Conservation (phyloP, 2,797 vertebrate genomes). For the Tapirus indicus region DNA sequence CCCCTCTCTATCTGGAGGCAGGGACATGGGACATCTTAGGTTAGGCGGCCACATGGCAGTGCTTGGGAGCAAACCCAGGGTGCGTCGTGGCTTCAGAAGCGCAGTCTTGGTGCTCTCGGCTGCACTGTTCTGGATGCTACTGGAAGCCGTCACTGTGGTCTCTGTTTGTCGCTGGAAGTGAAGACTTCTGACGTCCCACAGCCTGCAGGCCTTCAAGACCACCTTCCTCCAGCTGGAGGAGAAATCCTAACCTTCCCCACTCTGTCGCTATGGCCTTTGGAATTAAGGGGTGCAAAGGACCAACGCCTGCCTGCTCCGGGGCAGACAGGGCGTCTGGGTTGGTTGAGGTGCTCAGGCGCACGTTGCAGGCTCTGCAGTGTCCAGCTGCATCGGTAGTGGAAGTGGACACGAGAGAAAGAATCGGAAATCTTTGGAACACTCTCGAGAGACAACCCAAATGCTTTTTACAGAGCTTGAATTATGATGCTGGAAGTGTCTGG, state of each 20-base stretch:
- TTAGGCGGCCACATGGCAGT: rapidly evolving
- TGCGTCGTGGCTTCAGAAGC: background rate
- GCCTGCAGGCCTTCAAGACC: background rate
- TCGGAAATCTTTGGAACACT: background rate
- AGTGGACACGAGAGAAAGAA: background rate
- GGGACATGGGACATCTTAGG: background rate
- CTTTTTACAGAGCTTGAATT: background rate
- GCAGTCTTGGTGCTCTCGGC: background rate
- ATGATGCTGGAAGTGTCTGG: conserved; percentile 34
- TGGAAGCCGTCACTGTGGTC: background rate
- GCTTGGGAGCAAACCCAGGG: background rate
- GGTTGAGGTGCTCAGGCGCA: background rate
- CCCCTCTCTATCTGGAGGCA: background rate
- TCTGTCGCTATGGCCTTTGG: background rate
- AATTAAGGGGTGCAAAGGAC: background rate
- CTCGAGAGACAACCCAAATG: background rate
- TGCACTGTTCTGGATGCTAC: background rate
- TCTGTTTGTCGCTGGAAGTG: background rate
- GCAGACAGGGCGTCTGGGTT: background rate
- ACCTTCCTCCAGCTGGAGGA: background rate
- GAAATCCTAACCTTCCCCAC: background rate
- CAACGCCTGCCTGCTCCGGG: background rate
- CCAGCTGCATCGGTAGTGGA: background rate
- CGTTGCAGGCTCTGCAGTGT: rapidly evolving
- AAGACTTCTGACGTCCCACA: background rate